Conservation (phyloP, 64 coral and sea anemone species). For the Anthopleura sola region DNA sequence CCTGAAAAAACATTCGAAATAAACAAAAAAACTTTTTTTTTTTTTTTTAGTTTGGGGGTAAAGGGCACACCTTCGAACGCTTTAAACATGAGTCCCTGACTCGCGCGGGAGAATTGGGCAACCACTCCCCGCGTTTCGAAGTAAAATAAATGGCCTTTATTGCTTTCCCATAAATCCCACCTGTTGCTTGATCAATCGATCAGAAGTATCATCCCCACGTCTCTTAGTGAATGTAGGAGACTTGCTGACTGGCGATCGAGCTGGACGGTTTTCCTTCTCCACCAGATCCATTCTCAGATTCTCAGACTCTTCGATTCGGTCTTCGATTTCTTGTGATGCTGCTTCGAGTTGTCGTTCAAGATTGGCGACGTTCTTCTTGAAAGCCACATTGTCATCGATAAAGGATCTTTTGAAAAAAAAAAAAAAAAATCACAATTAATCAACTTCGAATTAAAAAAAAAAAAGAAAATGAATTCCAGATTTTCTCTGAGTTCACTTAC, state of each 20-base stretch:
- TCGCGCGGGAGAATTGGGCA: no score
- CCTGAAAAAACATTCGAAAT: slow-evolving; percentile 1
- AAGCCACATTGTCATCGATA: neutral
- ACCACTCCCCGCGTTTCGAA: no score
- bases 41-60: no score
- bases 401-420: neutral
- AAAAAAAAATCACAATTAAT: neutral
- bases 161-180: neutral
- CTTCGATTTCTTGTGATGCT: slow-evolving; percentile 16
- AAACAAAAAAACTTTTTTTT: no score
- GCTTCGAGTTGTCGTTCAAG: slow-evolving; percentile 4
- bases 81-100: no score
- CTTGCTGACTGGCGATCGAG: neutral
- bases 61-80: no score
- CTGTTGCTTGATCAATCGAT: neutral
- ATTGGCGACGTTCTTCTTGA: neutral
- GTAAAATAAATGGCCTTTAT: no score
- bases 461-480: neutral
- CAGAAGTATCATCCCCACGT: neutral
- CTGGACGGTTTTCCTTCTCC: neutral
- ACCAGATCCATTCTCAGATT: neutral
- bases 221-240: neutral
- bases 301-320: slow-evolving; percentile 4
- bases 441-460: neutral
- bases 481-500: neutral